phyloP scores from a whole-genome alignment of 1,140 invertebrate species.

The Orius insidiosus region DNA sequence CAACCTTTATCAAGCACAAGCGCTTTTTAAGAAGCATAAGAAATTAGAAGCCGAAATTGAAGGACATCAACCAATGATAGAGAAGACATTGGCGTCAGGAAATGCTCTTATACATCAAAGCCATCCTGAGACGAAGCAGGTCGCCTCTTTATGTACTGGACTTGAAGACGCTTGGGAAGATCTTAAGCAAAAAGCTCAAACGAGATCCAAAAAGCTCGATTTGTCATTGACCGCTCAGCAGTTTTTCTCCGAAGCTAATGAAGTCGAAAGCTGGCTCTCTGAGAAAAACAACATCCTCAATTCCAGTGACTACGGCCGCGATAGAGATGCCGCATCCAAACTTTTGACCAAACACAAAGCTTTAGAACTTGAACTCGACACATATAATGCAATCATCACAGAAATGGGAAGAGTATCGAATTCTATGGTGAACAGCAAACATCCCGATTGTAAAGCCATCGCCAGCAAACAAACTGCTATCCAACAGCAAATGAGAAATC shows the following conservation, averaged over 20 bases:
- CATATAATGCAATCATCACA: slow-evolving; percentile 76
- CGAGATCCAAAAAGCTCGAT: slow-evolving; percentile 60
- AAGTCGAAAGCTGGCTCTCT: slow-evolving; percentile 83
- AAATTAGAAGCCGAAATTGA: slow-evolving; percentile 74
- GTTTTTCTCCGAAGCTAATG: slow-evolving; percentile 75
- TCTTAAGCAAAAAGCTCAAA: slow-evolving; percentile 45
- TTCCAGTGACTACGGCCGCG: slow-evolving; percentile 69
- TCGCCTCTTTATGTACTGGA: slow-evolving; percentile 42
- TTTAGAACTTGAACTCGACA: slow-evolving; percentile 80
- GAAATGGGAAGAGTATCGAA: slow-evolving; percentile 80
- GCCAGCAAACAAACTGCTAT: slow-evolving; percentile 58
- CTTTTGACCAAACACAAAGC: slow-evolving; percentile 85
- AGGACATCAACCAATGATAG: slow-evolving; percentile 66
- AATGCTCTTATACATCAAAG: slow-evolving; percentile 45
- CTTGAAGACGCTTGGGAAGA: slow-evolving; percentile 50
- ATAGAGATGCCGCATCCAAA: slow-evolving; percentile 77
- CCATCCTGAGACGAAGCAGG: slow-evolving; percentile 58
- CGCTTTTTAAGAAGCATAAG: slow-evolving; percentile 82
- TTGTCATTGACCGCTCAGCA: slow-evolving; percentile 75
- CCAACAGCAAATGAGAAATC: slow-evolving; percentile 56
- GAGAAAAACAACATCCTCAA: slow-evolving; percentile 68
- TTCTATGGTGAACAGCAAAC: slow-evolving; percentile 52
- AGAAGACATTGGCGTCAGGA: slow-evolving; percentile 58
- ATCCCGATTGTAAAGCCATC: slow-evolving; percentile 66
- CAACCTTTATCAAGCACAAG: slow-evolving; percentile 82